These are phyloP conservation scores for Eremobia ochroleuca DNA, from an alignment of 2,888 invertebrate genomes.

Conservation along the genomic window DNA sequence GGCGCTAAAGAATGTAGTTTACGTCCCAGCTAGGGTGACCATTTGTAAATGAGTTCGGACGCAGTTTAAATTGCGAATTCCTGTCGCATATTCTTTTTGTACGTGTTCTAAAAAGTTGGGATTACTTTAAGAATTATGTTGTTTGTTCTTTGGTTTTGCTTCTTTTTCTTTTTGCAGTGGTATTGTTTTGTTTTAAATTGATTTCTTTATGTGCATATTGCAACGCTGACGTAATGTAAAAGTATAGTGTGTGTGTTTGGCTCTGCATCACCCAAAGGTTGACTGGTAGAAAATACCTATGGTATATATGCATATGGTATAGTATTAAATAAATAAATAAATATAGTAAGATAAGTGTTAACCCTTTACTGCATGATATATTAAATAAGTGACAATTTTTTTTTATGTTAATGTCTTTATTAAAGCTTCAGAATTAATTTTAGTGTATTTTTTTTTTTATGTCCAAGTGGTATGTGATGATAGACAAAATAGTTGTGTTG, in stretches of 20 bases:
- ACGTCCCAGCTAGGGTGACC: conserved; percentile 59
- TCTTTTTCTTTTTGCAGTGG: background rate
- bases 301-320: no score
- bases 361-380: no score
- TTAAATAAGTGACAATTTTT: no score
- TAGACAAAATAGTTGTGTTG: no score
- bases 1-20: conserved; percentile 59
- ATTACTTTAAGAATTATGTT: conserved; percentile 48
- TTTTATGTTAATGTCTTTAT: no score
- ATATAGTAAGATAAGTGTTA: background rate
- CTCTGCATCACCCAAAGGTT: no score
- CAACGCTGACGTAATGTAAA: background rate
- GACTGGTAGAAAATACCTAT: no score
- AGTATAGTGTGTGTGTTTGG: no score
- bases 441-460: no score
- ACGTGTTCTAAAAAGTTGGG: conserved; percentile 55
- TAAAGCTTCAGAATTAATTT: no score
- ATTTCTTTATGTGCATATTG: background rate
- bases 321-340: no score
- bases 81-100: conserved; percentile 55
- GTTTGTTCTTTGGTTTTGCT: conserved; percentile 16
- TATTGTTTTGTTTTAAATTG: conserved; percentile 13
- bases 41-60: conserved; percentile 63
- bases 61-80: conserved; percentile 61
- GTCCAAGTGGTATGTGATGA: no score